Conservation (phyloP, 1,140 invertebrate species). For the Lasaia peninsularis region DNA sequence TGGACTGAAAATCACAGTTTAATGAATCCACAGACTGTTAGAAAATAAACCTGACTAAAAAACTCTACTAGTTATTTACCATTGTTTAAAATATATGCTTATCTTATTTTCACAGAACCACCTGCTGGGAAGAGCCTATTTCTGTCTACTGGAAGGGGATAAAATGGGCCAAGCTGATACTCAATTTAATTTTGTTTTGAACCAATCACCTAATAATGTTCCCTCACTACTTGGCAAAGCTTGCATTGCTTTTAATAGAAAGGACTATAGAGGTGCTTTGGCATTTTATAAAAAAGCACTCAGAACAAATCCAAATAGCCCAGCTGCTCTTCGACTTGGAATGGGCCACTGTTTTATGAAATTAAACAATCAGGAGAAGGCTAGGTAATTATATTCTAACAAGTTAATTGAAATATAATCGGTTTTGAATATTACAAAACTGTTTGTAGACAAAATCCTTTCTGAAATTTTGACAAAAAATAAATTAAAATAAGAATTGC, state of each 20-base stretch:
- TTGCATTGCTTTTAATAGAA: constrained; percentile 96
- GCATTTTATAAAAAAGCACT: constrained; percentile 99
- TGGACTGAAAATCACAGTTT: too few species aligned
- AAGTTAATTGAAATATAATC: not conserved
- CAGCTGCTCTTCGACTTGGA: constrained; percentile 96
- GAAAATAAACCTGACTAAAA: too few species aligned
- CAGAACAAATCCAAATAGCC: constrained; percentile 96
- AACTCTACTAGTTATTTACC: too few species aligned
- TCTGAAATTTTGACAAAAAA: too few species aligned
- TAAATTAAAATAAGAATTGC: too few species aligned
- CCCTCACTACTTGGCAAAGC: constrained; percentile 98
- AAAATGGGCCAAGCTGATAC: constrained; percentile 99
- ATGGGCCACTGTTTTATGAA: constrained; percentile 99
- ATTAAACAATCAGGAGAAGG: constrained; percentile 96
- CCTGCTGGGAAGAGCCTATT: constrained; percentile 97
- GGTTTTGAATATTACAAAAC: too few species aligned
- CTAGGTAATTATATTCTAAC: constrained; percentile 79
- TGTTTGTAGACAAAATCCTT: too few species aligned
- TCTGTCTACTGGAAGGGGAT: constrained; percentile 98
- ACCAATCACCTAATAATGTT: constrained; percentile 97
- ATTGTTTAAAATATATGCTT: too few species aligned
- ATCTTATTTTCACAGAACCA: constrained; percentile 85
- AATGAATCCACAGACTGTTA: too few species aligned
- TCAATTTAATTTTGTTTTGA: constrained; percentile 99
- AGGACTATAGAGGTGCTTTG: constrained; percentile 95